Conservation (phyloP, 2,888 invertebrate species). For the Iphiclides podalirius region DNA sequence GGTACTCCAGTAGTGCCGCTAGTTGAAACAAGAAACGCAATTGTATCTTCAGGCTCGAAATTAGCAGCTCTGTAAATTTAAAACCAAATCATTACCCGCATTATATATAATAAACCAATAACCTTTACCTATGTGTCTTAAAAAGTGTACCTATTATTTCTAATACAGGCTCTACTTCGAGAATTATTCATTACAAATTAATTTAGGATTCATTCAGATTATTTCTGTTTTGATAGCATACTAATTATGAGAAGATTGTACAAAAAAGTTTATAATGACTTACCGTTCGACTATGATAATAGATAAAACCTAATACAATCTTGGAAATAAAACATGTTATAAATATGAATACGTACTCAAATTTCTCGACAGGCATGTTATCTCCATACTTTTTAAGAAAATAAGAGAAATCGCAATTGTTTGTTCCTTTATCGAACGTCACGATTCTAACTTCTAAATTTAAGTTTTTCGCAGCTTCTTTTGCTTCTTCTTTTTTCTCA, state of each 20-base stretch:
- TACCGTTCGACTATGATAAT: no score
- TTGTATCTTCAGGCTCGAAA: slow-evolving; percentile 40
- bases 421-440: slow-evolving; percentile 29
- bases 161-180: no score
- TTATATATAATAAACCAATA: neutral
- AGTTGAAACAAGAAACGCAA: slow-evolving; percentile 37
- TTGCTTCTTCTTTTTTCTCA: slow-evolving; percentile 29
- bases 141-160: no score
- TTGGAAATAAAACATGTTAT: no score
- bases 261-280: no score
- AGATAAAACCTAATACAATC: no score
- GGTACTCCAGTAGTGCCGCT: slow-evolving; percentile 50
- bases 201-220: no score
- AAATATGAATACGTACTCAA: slow-evolving; percentile 25
- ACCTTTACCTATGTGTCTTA: no score
- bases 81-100: neutral
- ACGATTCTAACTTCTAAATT: slow-evolving; percentile 42
- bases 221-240: no score
- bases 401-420: slow-evolving; percentile 12
- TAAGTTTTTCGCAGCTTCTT: slow-evolving; percentile 40
- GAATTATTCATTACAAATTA: no score
- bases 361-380: slow-evolving; percentile 26
- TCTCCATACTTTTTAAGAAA: slow-evolving; percentile 28
- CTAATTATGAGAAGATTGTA: no score
- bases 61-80: slow-evolving; percentile 36